These are phyloP conservation scores for Ruditapes philippinarum DNA, from an alignment of 1,140 invertebrate genomes.

Conservation along the genomic window DNA sequence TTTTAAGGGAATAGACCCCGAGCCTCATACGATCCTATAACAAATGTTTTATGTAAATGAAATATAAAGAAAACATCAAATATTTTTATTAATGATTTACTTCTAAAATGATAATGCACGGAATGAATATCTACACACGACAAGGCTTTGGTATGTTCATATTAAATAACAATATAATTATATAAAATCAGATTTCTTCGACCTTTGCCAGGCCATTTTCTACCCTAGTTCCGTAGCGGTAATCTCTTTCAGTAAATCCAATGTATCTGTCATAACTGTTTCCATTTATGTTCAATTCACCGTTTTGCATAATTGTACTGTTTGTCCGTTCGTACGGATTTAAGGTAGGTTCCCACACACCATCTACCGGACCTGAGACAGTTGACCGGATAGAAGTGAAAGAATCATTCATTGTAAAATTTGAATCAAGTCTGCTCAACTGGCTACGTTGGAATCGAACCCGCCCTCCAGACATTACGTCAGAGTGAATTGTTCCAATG, in stretches of 20 bases:
- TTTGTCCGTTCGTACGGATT: conserved; percentile 44
- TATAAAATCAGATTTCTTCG: conserved; percentile 60
- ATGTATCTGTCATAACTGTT: conserved; percentile 5
- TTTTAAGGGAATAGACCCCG: no score
- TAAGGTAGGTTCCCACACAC: conserved; percentile 59
- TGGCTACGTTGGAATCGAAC: conserved; percentile 16
- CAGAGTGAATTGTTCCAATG: conserved; percentile 39
- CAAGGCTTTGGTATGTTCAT: neutral
- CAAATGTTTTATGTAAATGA: no score
- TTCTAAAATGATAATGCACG: no score
- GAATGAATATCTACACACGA: no score
- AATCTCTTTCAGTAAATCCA: conserved; percentile 46
- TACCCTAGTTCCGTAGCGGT: neutral
- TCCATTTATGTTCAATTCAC: neutral
- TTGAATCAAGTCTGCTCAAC: conserved; percentile 7
- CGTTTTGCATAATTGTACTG: neutral
- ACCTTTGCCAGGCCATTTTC: conserved; percentile 47
- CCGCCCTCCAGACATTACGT: neutral
- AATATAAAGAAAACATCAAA: no score
- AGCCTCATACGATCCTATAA: no score
- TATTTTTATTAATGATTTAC: no score
- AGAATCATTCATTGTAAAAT: conserved; percentile 11
- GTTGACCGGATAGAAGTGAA: conserved; percentile 30
- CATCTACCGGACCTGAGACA: conserved; percentile 42
- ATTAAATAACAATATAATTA: neutral